Percentiles rank a stretch among this genome's conserved stretches.
Conservation (phyloP, 2,113 vertebrate genomes). For the Channa argus region DNA sequence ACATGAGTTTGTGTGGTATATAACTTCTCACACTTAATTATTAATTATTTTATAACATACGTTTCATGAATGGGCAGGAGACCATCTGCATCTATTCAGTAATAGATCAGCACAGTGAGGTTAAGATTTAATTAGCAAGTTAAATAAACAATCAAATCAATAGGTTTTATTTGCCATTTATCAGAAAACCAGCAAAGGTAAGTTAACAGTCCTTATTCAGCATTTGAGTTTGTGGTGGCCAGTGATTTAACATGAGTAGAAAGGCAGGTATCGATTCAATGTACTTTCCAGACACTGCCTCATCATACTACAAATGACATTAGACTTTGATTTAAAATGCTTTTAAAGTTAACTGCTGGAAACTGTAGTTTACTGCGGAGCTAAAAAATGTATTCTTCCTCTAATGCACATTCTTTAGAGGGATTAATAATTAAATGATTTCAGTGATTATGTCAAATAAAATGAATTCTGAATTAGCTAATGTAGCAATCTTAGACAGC, state of each 20-base stretch:
- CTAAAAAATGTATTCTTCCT: conserved; percentile 75
- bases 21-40: too few relatives aligned
- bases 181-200: neutral
- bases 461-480: conserved; percentile 41
- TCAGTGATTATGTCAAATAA: conserved; percentile 63
- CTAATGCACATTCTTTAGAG: conserved; percentile 73
- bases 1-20: neutral
- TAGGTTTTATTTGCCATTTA: conserved; percentile 12
- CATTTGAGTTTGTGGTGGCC: neutral
- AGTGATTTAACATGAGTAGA: conserved; percentile 32
- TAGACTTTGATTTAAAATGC: conserved; percentile 75
- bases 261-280: conserved; percentile 70
- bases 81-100: neutral
- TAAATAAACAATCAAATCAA: conserved; percentile 4
- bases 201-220: conserved; percentile 8
- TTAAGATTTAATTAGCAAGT: conserved; percentile 25
- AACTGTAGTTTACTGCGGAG: conserved; percentile 77
- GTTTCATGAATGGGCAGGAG: neutral
- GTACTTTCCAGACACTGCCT: conserved; percentile 67
- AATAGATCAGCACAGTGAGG: neutral
- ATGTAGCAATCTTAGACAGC: conserved; percentile 24
- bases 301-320: conserved; percentile 74
- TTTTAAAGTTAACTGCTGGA: conserved; percentile 77
- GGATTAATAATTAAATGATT: conserved; percentile 77
- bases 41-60: too few relatives aligned